phyloP scores from a whole-genome alignment of 2,888 invertebrate species.

The Harmothoe impar region DNA sequence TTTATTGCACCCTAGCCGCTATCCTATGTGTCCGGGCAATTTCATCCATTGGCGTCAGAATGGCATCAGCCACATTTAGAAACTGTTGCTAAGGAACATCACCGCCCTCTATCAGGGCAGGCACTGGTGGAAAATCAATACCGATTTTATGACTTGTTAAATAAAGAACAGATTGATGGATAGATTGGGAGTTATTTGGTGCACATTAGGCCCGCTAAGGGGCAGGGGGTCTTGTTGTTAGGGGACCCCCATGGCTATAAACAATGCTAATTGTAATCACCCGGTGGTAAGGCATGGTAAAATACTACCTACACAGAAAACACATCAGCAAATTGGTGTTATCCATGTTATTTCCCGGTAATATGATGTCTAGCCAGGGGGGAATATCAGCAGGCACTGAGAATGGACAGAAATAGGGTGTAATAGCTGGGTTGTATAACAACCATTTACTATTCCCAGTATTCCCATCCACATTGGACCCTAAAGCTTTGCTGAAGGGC shows the following conservation, averaged over 20 bases:
- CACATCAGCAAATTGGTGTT: neutral
- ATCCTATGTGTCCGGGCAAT: neutral
- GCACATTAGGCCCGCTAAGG: neutral
- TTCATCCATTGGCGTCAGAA: neutral
- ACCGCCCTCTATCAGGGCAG: neutral
- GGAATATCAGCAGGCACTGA: no score
- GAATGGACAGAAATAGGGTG: no score
- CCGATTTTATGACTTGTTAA: constrained; percentile 21
- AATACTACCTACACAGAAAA: constrained; percentile 13
- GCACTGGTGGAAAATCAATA: neutral
- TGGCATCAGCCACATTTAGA: neutral
- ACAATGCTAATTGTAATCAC: neutral
- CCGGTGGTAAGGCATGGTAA: neutral
- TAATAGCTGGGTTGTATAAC: no score
- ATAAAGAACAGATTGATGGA: constrained; percentile 21
- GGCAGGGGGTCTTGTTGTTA: neutral
- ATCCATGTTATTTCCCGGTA: neutral
- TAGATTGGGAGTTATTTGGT: constrained; percentile 23
- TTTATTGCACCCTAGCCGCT: neutral
- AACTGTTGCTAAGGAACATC: constrained; percentile 12
- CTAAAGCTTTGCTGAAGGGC: no score
- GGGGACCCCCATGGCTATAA: neutral
- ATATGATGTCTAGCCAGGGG: neutral
- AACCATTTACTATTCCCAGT: no score
- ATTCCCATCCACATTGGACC: no score